These are phyloP conservation scores for Hydropsyche tenuis DNA, from an alignment of 1,140 invertebrate genomes.

Conservation along the genomic window DNA sequence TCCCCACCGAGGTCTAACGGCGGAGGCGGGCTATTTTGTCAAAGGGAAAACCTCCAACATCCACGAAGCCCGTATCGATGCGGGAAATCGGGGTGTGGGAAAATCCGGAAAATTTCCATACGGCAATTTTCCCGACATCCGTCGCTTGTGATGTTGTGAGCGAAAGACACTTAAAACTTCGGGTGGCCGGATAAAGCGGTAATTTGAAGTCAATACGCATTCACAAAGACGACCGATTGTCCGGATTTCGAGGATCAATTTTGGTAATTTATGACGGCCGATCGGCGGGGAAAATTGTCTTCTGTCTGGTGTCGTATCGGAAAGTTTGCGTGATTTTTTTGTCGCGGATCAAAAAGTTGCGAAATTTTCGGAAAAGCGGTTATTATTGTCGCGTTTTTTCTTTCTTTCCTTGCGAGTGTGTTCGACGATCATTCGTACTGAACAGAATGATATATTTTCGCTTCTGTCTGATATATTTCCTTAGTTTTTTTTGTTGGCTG, in stretches of 20 bases:
- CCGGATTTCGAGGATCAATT: neutral
- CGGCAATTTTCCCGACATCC: neutral
- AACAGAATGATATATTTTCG: constrained; percentile 31
- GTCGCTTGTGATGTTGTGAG: neutral
- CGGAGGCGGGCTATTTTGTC: constrained; percentile 10
- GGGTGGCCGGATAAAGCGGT: neutral
- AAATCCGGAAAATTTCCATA: constrained; percentile 1
- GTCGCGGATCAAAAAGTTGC: neutral
- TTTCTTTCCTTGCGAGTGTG: constrained; percentile 4
- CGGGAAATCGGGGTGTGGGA: too few relatives aligned
- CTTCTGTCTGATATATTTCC: constrained; percentile 17
- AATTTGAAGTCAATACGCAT: constrained; percentile 8
- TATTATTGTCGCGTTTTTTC: constrained; percentile 6
- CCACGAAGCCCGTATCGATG: too few relatives aligned
- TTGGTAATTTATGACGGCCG: neutral
- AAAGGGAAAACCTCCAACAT: constrained; percentile 7
- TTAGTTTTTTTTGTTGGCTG: neutral
- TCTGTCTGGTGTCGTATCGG: neutral
- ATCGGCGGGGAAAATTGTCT: too few relatives aligned
- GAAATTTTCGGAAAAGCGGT: constrained; percentile 12
- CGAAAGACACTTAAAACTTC: constrained; percentile 20
- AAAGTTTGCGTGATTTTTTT: neutral
- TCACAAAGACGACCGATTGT: neutral
- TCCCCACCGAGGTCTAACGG: neutral
- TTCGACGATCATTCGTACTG: constrained; percentile 19